Evolutionary conservation across 2,888 invertebrate genomes (phyloP).

Genomic region (Melolontha melolontha): DNA sequence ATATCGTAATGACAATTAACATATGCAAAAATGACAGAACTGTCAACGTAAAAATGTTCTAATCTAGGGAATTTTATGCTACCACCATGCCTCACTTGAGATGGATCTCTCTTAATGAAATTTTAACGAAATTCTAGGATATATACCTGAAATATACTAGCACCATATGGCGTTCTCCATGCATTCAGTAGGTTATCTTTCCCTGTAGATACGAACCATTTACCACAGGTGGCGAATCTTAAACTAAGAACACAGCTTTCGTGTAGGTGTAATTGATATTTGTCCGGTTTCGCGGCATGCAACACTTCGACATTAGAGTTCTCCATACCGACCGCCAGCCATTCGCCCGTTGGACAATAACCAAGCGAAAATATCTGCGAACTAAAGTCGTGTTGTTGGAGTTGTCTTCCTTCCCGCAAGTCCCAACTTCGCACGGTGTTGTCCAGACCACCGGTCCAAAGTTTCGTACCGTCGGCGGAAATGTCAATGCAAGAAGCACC

Average conservation of each 20-base stretch:
- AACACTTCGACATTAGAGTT: conserved; percentile 96
- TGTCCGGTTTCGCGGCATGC: conserved; percentile 90
- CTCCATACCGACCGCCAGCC: conserved; percentile 99
- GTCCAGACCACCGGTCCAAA: conserved; percentile 95
- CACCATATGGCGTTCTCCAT: conserved; percentile 98
- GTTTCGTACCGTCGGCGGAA: conserved; percentile 89
- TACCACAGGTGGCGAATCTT: conserved; percentile 94
- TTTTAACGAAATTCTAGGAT: too few species aligned
- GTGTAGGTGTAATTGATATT: conserved; percentile 95
- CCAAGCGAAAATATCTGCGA: conserved; percentile 88
- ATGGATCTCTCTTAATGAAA: too few species aligned
- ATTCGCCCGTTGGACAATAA: conserved; percentile 96
- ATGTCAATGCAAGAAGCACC: conserved; percentile 99
- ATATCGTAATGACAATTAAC: too few species aligned
- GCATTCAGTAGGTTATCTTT: conserved; percentile 98
- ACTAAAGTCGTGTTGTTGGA: conserved; percentile 95
- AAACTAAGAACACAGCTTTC: conserved; percentile 97
- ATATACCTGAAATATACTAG: conserved; percentile 95
- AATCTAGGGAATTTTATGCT: too few species aligned
- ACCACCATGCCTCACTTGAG: too few species aligned
- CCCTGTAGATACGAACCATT: conserved; percentile 99
- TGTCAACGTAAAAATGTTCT: too few species aligned
- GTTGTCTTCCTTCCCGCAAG: conserved; percentile 89
- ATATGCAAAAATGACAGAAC: too few species aligned
- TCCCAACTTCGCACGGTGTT: conserved; percentile 98